A percentile compares a stretch with the other conserved stretches of the same genome.
Conservation (phyloP, 2,113 vertebrate genomes). For the Ceyx cyanopectus region DNA sequence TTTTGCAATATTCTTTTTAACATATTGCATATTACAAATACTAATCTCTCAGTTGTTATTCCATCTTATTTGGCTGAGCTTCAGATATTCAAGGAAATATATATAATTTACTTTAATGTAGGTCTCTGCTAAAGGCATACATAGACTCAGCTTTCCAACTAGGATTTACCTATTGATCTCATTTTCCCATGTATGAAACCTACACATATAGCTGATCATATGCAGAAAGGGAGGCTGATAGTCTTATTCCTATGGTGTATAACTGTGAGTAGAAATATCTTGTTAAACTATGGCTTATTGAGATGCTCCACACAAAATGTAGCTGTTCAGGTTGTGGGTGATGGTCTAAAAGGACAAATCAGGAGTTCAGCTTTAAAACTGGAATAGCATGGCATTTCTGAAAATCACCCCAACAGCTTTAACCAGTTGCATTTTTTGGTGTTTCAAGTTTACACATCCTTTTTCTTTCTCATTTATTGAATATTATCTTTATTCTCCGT, state of each 20-base stretch:
- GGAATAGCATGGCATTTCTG: not conserved
- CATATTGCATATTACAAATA: not conserved
- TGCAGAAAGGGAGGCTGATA: not conserved
- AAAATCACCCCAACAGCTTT: not conserved
- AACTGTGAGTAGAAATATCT: not conserved
- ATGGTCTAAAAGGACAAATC: not conserved
- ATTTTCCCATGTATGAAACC: not conserved
- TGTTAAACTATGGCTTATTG: not conserved
- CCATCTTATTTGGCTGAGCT: not conserved
- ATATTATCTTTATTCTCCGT: not conserved
- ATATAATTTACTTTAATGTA: not conserved
- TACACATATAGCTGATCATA: not conserved
- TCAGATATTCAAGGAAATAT: not conserved
- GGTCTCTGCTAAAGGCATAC: not conserved
- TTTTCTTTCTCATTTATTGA: not conserved
- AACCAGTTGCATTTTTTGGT: not conserved
- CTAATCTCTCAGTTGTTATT: not conserved
- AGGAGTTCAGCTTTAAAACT: not conserved
- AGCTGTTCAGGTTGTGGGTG: not conserved
- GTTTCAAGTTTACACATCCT: not conserved
- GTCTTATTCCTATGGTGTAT: not conserved
- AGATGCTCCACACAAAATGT: not conserved
- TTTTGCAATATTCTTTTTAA: not conserved
- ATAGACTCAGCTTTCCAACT: not conserved
- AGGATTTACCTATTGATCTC: not conserved